Percentiles rank a stretch among this genome's conserved stretches.
Conservation (phyloP, 1,140 invertebrate species). For the Bombus breviceps region DNA sequence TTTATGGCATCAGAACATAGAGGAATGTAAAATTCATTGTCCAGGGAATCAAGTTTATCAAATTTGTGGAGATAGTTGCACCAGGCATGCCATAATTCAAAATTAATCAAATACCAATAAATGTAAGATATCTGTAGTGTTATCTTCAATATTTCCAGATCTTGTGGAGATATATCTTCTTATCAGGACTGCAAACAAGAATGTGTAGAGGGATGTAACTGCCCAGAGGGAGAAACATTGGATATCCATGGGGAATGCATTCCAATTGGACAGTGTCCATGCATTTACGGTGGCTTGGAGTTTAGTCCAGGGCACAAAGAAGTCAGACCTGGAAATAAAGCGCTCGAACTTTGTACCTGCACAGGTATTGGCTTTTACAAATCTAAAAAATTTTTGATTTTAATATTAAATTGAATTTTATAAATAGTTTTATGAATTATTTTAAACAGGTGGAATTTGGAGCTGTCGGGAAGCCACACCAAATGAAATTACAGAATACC, state of each 20-base stretch:
- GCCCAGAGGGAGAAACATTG: slow-evolving; percentile 89
- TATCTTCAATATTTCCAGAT: slow-evolving; percentile 50
- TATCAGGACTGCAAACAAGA: slow-evolving; percentile 82
- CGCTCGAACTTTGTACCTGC: slow-evolving; percentile 89
- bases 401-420: background rate
- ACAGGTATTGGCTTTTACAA: slow-evolving; percentile 76
- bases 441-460: slow-evolving; percentile 84
- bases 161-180: slow-evolving; percentile 71
- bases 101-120: background rate
- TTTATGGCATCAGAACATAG: slow-evolving; percentile 89
- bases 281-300: slow-evolving; percentile 87
- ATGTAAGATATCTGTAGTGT: background rate
- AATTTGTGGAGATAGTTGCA: slow-evolving; percentile 85
- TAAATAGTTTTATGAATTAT: background rate
- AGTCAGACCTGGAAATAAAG: slow-evolving; percentile 86
- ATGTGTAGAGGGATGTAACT: slow-evolving; percentile 95
- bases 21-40: slow-evolving; percentile 91
- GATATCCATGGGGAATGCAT: slow-evolving; percentile 89
- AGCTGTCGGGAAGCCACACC: slow-evolving; percentile 86
- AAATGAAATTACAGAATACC: slow-evolving; percentile 85
- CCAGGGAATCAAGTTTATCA: slow-evolving; percentile 90
- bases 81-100: slow-evolving; percentile 67
- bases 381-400: background rate
- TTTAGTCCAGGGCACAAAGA: slow-evolving; percentile 90
- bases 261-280: slow-evolving; percentile 89